Conservation (phyloP, 1,140 invertebrate species). For the Notospermus geniculatus region DNA sequence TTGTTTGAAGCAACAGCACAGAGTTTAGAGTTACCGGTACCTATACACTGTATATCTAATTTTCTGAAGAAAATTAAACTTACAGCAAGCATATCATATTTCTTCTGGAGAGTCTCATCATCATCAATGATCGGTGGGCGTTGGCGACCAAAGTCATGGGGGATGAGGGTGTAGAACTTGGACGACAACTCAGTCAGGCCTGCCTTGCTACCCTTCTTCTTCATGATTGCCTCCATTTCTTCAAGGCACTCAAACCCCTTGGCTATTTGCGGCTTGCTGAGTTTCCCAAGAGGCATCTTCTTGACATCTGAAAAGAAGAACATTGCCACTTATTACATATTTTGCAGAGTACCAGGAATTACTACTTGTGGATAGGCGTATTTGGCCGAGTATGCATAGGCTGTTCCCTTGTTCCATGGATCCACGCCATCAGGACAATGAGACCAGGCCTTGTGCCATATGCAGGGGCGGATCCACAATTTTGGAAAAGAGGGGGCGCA, state of each 20-base stretch:
- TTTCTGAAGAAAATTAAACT: slow-evolving; percentile 17
- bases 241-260: slow-evolving; percentile 59
- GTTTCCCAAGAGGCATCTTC: slow-evolving; percentile 60
- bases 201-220: slow-evolving; percentile 27
- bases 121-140: slow-evolving; percentile 49
- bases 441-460: too few relatives aligned
- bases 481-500: too few relatives aligned
- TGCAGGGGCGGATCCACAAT: too few relatives aligned
- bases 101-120: slow-evolving; percentile 46
- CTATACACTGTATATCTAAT: not conserved
- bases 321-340: too few relatives aligned
- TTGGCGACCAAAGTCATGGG: slow-evolving; percentile 57
- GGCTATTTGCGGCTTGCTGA: slow-evolving; percentile 58
- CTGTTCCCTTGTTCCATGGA: too few relatives aligned
- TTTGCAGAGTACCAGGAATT: too few relatives aligned
- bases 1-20: too few relatives aligned
- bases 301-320: too few relatives aligned
- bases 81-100: slow-evolving; percentile 58
- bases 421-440: too few relatives aligned
- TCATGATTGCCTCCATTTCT: slow-evolving; percentile 51
- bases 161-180: slow-evolving; percentile 58
- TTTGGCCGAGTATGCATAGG: too few relatives aligned
- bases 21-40: too few relatives aligned
- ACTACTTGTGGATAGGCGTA: too few relatives aligned
- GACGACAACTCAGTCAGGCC: slow-evolving; percentile 43